A percentile compares a stretch with the other conserved stretches of the same genome.
These are phyloP conservation scores for Squalus acanthias DNA, from an alignment of 2,797 vertebrate genomes.

Conservation along the genomic window DNA sequence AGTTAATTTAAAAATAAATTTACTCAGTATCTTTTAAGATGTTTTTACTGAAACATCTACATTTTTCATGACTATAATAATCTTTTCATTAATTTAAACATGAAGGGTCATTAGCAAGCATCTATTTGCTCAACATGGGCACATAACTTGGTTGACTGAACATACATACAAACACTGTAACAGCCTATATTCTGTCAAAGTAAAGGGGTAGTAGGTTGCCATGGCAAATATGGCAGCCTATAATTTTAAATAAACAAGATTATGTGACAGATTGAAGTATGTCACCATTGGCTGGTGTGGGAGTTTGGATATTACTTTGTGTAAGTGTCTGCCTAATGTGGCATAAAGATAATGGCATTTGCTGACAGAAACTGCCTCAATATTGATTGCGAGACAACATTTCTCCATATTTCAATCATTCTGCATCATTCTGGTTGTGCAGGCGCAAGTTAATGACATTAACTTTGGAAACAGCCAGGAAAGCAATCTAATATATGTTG, in stretches of 20 bases:
- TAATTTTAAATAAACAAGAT: conserved; percentile 40
- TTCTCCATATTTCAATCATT: conserved; percentile 36
- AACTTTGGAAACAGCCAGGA: conserved; percentile 26
- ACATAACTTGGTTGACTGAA: conserved; percentile 13
- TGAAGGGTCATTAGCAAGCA: conserved; percentile 13
- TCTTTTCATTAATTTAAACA: conserved; percentile 12
- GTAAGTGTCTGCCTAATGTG: conserved; percentile 40
- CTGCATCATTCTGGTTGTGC: background rate
- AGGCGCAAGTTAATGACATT: conserved; percentile 24
- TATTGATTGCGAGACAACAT: conserved; percentile 39
- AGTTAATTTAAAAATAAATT: conserved; percentile 15
- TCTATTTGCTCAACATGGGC: conserved; percentile 24
- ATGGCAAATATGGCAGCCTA: conserved; percentile 38
- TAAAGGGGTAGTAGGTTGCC: conserved; percentile 34
- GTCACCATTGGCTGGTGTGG: conserved; percentile 34
- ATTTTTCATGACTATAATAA: conserved; percentile 14
- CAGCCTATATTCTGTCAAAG: background rate
- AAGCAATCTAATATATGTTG: conserved; percentile 30
- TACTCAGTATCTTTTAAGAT: conserved; percentile 16
- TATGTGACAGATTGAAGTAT: conserved; percentile 39
- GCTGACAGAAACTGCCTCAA: conserved; percentile 37
- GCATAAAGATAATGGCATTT: conserved; percentile 39
- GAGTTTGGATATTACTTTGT: conserved; percentile 39
- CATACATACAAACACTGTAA: conserved; percentile 8
- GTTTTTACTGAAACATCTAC: background rate